Percentiles rank a stretch among this genome's conserved stretches.
phyloP scores from a whole-genome alignment of 2,888 invertebrate species.

The Thymelicus lineola region DNA sequence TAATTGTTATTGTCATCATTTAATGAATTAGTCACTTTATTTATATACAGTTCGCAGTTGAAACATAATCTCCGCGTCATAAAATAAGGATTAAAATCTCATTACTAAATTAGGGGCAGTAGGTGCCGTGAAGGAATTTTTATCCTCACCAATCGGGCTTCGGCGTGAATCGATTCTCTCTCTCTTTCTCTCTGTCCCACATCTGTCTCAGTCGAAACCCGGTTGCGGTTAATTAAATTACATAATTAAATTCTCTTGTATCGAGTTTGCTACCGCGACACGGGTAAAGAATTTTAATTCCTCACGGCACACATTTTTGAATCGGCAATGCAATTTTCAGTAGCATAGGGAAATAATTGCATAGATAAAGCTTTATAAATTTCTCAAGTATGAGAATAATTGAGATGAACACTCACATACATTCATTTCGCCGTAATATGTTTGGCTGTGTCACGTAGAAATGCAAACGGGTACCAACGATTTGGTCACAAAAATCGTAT shows the following conservation, averaged over 20 bases:
- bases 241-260: conserved; percentile 30
- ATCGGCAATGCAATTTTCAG: neutral
- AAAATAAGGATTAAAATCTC: conserved; percentile 20
- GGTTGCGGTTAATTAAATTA: conserved; percentile 48
- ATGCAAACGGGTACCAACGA: no score
- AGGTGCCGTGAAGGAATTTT: conserved; percentile 31
- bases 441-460: no score
- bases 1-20: no score
- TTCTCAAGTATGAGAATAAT: no score
- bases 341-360: no score
- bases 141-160: conserved; percentile 31
- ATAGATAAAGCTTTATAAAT: no score
- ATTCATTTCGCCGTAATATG: no score
- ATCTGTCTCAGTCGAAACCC: conserved; percentile 41
- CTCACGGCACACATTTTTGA: neutral
- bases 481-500: no score
- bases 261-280: conserved; percentile 3
- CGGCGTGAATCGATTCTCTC: conserved; percentile 20
- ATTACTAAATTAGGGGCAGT: conserved; percentile 28
- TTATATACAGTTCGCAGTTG: neutral
- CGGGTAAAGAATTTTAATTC: conserved; percentile 10
- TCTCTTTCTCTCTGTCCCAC: conserved; percentile 16
- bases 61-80: neutral
- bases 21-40: neutral
- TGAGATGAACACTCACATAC: no score